These are phyloP conservation scores for Leptobrachium ailaonicum DNA, from an alignment of 2,113 vertebrate genomes.

Conservation along the genomic window DNA sequence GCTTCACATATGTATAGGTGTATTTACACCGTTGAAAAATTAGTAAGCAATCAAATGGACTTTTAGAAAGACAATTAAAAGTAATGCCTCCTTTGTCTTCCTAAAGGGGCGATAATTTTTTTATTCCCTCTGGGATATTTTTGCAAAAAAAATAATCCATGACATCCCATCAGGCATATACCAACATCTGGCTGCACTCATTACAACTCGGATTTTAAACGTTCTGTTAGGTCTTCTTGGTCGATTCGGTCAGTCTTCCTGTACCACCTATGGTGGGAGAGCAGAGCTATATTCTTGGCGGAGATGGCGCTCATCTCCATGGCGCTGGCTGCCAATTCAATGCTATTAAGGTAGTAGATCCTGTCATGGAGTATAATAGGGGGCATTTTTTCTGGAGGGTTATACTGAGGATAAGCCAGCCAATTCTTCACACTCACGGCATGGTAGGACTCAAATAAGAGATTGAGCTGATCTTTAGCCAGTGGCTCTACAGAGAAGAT, in stretches of 20 bases:
- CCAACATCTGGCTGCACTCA: background rate
- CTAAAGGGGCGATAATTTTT: too few species aligned
- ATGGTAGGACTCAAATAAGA: conserved; percentile 80
- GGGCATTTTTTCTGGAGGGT: conserved; percentile 69
- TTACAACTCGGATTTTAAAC: conserved; percentile 80
- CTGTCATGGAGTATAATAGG: conserved; percentile 81
- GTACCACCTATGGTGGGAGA: conserved; percentile 88
- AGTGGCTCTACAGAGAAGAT: conserved; percentile 75
- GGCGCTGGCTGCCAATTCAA: conserved; percentile 85
- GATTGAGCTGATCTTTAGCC: conserved; percentile 68
- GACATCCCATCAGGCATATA: too few species aligned
- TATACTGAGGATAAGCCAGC: conserved; percentile 83
- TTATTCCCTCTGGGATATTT: too few species aligned
- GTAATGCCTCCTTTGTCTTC: too few species aligned
- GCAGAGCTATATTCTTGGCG: conserved; percentile 80
- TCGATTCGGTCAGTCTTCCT: conserved; percentile 66
- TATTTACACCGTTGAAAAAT: too few species aligned
- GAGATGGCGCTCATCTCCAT: conserved; percentile 91
- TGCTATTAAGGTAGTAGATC: conserved; percentile 83
- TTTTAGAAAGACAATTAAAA: too few species aligned
- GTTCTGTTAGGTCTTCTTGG: conserved; percentile 83
- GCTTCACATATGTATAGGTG: too few species aligned
- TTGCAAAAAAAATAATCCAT: too few species aligned
- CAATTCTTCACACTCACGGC: conserved; percentile 69
- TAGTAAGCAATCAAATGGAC: too few species aligned